Base-by-base conservation (phyloP, 2,113 vertebrate species). In the Nerophis lumbriciformis region DNA sequence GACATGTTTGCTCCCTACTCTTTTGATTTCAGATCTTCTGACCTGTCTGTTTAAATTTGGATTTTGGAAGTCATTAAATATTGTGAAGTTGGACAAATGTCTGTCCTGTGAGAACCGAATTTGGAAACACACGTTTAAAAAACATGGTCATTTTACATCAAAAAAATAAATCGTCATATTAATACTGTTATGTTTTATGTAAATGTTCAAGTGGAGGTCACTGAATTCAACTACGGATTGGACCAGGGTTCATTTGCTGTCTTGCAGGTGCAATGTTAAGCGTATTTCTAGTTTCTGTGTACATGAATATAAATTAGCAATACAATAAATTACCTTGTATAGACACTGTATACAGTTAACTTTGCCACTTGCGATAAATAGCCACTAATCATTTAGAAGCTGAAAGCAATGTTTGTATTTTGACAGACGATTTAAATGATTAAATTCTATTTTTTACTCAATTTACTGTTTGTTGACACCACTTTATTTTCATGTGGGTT, bases 391-490 rank as follows among this genome's bases (percentile, higher is more conserved):
- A 88, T 87, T 85, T 86, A 90, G 84, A 88, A 72, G 78, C 89
- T 86, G 75, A 83, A 88, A 90, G 90, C 85, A 88, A 88, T 91
- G 88, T 91, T 92, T 92, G 90, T 92, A 92, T 90, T 92, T 88
- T 83, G 83, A 90, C 90, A 84, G 82, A 89, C 81, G 90, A 90
- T 91, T 92, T 92, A 91, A 92, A 90, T 90, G 82, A 91, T 90
- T 90, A 90, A 92, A 91, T 90, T 90, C 87, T 92, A 92, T 92
- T 92, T 92, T 92, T 91, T 92, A 92, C 89, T 90, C 87, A 86
- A 90, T 89, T 89, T 89, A 85, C 79, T 85, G 85, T 89, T 90
- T 88, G 85, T 90, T 89, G 87, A 89, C 86, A 88, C 87, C 84
- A 83, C 74, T 84, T 91, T 86, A 69, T 85, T 88, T 84, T 81